Conservation (phyloP, 2,888 invertebrate genomes). For the Zygaena filipendulae region DNA sequence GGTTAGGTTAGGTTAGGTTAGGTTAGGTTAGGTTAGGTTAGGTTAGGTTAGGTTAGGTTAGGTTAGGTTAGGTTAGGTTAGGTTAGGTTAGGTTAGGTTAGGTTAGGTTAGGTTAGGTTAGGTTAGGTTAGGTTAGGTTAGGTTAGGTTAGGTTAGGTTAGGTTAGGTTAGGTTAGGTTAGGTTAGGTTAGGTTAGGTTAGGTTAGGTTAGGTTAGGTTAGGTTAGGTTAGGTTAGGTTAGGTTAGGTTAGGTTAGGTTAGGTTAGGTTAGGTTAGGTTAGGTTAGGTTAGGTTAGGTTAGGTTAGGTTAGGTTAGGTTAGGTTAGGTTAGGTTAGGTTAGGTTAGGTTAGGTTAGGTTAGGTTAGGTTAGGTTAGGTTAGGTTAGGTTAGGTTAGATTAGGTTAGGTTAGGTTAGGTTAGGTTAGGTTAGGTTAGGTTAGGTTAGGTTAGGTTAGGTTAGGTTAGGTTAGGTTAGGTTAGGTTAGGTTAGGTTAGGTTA, state of each 20-base stretch:
- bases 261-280: conserved; percentile 17
- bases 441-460: conserved; percentile 14
- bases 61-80: conserved; percentile 18
- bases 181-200: conserved; percentile 17
- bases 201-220: conserved; percentile 17
- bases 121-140: conserved; percentile 16
- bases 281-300: conserved; percentile 16
- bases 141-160: conserved; percentile 14
- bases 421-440: too few species aligned
- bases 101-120: conserved; percentile 14
- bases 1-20: conserved; percentile 16
- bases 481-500: conserved; percentile 12
- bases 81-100: conserved; percentile 17
- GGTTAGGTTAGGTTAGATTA: conserved; percentile 14
- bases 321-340: conserved; percentile 15
- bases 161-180: conserved; percentile 14
- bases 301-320: too few species aligned
- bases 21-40: conserved; percentile 15
- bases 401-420: conserved; percentile 14
- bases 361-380: conserved; percentile 13
- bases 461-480: conserved; percentile 14
- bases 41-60: conserved; percentile 16
- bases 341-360: conserved; percentile 10
- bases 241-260: conserved; percentile 17
- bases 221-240: conserved; percentile 16